Percentiles rank a stretch among this genome's conserved stretches.
phyloP scores from a whole-genome alignment of 2,797 vertebrate genomes.

The Crocidura indochinensis region DNA sequence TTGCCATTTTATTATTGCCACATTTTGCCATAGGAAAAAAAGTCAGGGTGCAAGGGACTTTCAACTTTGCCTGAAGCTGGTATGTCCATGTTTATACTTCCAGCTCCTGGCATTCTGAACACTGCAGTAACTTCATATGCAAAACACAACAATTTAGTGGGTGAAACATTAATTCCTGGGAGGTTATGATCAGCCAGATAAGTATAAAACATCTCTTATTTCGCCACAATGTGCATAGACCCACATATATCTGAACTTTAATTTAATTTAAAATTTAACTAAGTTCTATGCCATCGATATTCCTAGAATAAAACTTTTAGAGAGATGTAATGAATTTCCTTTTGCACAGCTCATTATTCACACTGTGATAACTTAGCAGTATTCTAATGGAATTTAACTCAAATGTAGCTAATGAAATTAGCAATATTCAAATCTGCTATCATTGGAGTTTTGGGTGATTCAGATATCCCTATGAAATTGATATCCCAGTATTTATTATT shows the following conservation, averaged over 20 bases:
- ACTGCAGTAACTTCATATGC: not conserved
- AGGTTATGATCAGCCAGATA: not conserved
- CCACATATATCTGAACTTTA: not conserved
- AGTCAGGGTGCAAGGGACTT: not conserved
- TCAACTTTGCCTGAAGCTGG: not conserved
- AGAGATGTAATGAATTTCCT: not conserved
- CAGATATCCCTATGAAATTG: not conserved
- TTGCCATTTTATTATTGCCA: no score
- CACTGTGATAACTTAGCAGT: not conserved
- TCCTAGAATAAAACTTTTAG: conserved; percentile 47
- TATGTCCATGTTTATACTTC: not conserved
- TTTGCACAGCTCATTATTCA: conserved; percentile 62
- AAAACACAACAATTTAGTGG: not conserved
- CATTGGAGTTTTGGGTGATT: conserved; percentile 6
- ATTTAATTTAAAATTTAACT: conserved; percentile 25
- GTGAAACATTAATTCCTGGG: no score
- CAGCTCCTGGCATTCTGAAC: not conserved
- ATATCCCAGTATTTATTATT: not conserved
- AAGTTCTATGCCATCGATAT: not conserved
- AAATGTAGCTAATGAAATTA: not conserved
- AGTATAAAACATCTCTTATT: not conserved
- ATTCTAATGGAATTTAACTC: conserved; percentile 21
- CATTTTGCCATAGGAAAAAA: no score
- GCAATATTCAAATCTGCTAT: not conserved
- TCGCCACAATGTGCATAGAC: not conserved